Evolutionary conservation across 1,140 invertebrate species (phyloP).

Genomic region (Drosophila suzukii): DNA sequence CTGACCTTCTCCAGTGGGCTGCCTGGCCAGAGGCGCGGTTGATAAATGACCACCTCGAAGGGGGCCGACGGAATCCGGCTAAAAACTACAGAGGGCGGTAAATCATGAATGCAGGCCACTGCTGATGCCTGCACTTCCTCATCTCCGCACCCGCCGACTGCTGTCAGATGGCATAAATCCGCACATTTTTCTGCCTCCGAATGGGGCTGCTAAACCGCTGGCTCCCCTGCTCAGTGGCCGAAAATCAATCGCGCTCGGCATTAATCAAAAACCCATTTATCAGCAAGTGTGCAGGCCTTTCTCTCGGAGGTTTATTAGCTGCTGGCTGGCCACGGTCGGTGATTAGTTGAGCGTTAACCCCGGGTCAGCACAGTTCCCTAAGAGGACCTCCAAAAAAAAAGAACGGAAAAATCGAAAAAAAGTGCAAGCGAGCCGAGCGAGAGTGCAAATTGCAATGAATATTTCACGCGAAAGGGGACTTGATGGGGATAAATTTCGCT

Average conservation of each 20-base stretch:
- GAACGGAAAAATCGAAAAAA: background rate
- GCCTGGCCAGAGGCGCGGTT: slow-evolving; percentile 27
- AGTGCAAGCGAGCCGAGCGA: slow-evolving; percentile 4
- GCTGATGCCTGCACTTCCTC: slow-evolving; percentile 58
- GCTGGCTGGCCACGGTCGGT: slow-evolving; percentile 46
- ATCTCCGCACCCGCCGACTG: slow-evolving; percentile 18
- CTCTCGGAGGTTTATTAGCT: slow-evolving; percentile 34
- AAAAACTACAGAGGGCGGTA: slow-evolving; percentile 28
- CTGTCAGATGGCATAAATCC: slow-evolving; percentile 34
- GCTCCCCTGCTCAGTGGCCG: slow-evolving; percentile 53
- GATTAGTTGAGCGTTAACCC: slow-evolving; percentile 81
- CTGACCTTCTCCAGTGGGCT: slow-evolving; percentile 25
- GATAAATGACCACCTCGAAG: slow-evolving; percentile 44
- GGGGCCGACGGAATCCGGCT: background rate
- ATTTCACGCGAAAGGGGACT: slow-evolving; percentile 44
- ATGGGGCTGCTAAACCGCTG: slow-evolving; percentile 34
- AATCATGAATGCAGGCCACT: slow-evolving; percentile 44
- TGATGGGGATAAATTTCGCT: slow-evolving; percentile 39
- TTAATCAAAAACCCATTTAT: slow-evolving; percentile 81
- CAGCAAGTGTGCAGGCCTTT: slow-evolving; percentile 38
- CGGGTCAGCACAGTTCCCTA: slow-evolving; percentile 35
- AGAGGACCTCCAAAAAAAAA: background rate
- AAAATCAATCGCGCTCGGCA: slow-evolving; percentile 71
- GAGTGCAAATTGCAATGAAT: slow-evolving; percentile 67
- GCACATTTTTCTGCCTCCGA: slow-evolving; percentile 53